Evolutionary conservation across 2,797 vertebrate species (phyloP).

Genomic region (Hippoglossus hippoglossus): DNA sequence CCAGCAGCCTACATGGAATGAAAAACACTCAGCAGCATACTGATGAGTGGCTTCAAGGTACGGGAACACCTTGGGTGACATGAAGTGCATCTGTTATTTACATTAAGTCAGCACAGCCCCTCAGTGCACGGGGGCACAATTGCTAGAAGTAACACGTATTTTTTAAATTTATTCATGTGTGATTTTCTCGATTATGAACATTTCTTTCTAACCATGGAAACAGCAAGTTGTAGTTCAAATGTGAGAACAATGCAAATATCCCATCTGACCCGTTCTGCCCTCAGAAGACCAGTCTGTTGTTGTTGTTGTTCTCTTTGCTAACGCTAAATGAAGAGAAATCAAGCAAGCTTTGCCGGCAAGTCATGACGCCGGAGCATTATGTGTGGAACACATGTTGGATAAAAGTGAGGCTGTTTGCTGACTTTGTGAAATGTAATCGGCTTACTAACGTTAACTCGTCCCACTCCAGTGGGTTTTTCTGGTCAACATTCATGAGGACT

Average conservation of each 20-base stretch:
- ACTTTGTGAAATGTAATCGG: background rate
- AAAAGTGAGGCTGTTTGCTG: slow-evolving; percentile 14
- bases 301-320: slow-evolving; percentile 1
- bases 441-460: background rate
- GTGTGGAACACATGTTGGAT: slow-evolving; percentile 1
- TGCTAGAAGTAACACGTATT: background rate
- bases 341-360: background rate
- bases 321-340: background rate
- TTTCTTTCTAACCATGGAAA: slow-evolving; percentile 9
- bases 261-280: background rate
- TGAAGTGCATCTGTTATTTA: slow-evolving; percentile 38
- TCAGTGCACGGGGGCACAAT: background rate
- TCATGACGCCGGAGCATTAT: background rate
- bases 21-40: slow-evolving; percentile 53
- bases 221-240: background rate
- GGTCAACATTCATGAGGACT: background rate
- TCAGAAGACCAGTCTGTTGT: background rate
- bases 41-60: slow-evolving; percentile 49
- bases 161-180: background rate
- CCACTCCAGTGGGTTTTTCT: background rate
- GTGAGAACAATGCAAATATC: background rate
- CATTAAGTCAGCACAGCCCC: slow-evolving; percentile 12
- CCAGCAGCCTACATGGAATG: slow-evolving; percentile 45
- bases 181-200: background rate
- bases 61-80: slow-evolving; percentile 33